A percentile compares a stretch with the other conserved stretches of the same genome.
These are phyloP conservation scores for Drosophila mayri DNA, from an alignment of 1,140 invertebrate species.

Conservation along the genomic window DNA sequence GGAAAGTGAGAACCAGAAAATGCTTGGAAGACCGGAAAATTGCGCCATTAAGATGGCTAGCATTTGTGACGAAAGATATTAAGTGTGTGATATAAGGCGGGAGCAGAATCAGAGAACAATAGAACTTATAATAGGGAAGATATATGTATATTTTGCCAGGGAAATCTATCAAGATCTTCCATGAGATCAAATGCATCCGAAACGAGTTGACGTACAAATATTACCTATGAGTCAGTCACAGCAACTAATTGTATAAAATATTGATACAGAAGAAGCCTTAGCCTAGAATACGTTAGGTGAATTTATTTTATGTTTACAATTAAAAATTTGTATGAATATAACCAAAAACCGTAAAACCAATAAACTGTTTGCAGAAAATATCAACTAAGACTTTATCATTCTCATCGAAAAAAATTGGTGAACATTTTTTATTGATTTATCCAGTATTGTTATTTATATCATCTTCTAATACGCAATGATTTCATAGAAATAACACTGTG, in stretches of 20 bases:
- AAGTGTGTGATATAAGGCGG: slow-evolving; percentile 48
- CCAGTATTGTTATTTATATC: too few species aligned
- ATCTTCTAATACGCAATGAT: too few species aligned
- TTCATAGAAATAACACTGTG: too few species aligned
- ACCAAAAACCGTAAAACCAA: slow-evolving; percentile 38
- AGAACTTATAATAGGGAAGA: slow-evolving; percentile 30
- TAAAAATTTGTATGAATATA: slow-evolving; percentile 58
- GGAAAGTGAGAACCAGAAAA: background rate
- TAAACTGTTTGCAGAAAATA: slow-evolving; percentile 48
- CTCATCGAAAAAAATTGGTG: background rate
- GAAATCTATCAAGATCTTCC: slow-evolving; percentile 60
- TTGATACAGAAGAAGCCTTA: slow-evolving; percentile 7
- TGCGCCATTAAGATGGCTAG: slow-evolving; percentile 7
- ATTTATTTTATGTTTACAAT: slow-evolving; percentile 71
- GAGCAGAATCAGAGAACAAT: slow-evolving; percentile 49
- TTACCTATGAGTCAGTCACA: slow-evolving; percentile 69
- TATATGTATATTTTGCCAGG: slow-evolving; percentile 1
- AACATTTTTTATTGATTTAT: background rate
- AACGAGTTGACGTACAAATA: slow-evolving; percentile 71
- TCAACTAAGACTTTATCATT: background rate
- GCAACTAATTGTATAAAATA: slow-evolving; percentile 31
- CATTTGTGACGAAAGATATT: slow-evolving; percentile 36
- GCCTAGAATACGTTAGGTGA: slow-evolving; percentile 44
- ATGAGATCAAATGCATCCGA: slow-evolving; percentile 40
- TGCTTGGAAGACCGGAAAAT: background rate